These are phyloP conservation scores for Sternotherus odoratus DNA, from an alignment of 2,797 vertebrate genomes.

Conservation along the genomic window DNA sequence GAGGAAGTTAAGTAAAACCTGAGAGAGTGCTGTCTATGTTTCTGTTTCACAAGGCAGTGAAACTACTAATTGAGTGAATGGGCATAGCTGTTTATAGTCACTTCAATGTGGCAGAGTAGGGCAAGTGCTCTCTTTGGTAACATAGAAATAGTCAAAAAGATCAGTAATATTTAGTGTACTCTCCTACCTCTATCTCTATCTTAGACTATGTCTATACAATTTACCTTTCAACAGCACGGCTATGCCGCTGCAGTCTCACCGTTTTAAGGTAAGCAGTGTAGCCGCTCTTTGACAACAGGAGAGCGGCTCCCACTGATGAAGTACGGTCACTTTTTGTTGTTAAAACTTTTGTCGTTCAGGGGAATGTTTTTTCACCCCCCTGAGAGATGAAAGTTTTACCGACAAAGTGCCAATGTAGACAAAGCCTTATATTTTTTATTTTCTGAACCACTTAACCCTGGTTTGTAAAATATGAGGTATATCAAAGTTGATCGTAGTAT, in stretches of 20 bases:
- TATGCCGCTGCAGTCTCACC: too few species aligned
- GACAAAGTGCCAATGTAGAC: too few species aligned
- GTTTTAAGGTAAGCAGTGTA: too few species aligned
- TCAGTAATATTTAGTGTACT: background rate
- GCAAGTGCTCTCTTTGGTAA: background rate
- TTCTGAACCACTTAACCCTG: background rate
- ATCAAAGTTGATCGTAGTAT: background rate
- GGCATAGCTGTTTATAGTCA: background rate
- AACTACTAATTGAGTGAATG: slow-evolving; percentile 38
- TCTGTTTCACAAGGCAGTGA: background rate
- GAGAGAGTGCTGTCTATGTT: slow-evolving; percentile 42
- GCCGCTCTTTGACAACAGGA: too few species aligned
- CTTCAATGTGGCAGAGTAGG: background rate
- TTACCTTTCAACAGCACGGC: too few species aligned
- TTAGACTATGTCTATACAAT: background rate
- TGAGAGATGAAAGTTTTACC: too few species aligned
- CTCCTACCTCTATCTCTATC: background rate
- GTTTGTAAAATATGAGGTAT: background rate
- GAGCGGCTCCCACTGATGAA: too few species aligned
- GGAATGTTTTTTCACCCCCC: too few species aligned
- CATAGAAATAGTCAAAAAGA: accelerated
- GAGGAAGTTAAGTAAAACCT: slow-evolving; percentile 60
- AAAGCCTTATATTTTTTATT: background rate
- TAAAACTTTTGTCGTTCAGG: too few species aligned
- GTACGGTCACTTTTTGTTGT: too few species aligned